A percentile compares a stretch with the other conserved stretches of the same genome.
These are phyloP conservation scores for Athalia circularis DNA, from an alignment of 2,888 invertebrate species.

Conservation along the genomic window DNA sequence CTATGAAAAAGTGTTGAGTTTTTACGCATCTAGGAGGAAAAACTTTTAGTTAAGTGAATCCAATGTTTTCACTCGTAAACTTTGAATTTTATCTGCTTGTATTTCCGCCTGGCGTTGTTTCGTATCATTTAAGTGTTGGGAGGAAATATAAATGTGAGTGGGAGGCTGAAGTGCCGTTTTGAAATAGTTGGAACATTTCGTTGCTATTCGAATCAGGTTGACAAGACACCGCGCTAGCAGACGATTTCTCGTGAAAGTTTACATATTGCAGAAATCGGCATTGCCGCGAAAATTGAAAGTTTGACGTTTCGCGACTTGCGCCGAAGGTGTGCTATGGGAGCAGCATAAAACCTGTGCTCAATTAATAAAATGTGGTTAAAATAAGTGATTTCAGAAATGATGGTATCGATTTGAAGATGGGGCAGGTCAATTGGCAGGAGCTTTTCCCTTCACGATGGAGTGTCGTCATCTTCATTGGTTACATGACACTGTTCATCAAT, in stretches of 20 bases:
- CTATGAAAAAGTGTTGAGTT: too few relatives aligned
- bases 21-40: too few relatives aligned
- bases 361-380: constrained; percentile 4
- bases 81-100: too few relatives aligned
- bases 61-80: too few relatives aligned
- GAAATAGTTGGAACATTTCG: too few relatives aligned
- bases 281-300: constrained; percentile 17
- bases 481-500: constrained; percentile 92
- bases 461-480: constrained; percentile 86
- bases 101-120: too few relatives aligned
- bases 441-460: constrained; percentile 91
- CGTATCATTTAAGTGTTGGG: too few relatives aligned
- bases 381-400: background rate
- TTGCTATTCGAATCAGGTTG: background rate
- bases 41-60: too few relatives aligned
- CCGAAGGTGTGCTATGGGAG: background rate
- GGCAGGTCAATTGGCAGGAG: constrained; percentile 76
- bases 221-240: constrained; percentile 23
- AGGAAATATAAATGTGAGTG: too few relatives aligned
- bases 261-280: background rate
- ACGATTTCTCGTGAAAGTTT: background rate
- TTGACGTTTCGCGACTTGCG: background rate
- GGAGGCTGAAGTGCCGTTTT: background rate
- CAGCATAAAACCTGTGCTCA: background rate
- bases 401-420: constrained; percentile 59